Percentiles rank a stretch among this genome's conserved stretches.
Conservation (phyloP, 2,888 invertebrate genomes). For the Euphydryas editha region DNA sequence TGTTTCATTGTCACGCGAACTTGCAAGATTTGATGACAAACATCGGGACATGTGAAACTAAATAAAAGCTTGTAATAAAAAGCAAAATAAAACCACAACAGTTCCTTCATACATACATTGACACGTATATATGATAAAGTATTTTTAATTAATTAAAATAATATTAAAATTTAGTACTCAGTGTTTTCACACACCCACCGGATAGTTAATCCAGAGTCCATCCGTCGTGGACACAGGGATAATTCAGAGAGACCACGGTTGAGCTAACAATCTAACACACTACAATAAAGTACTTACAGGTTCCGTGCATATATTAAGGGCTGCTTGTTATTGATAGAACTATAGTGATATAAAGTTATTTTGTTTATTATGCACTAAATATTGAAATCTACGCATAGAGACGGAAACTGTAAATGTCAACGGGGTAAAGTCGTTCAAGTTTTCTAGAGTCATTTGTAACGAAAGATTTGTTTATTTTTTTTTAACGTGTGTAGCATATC, state of each 20-base stretch:
- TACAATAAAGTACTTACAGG: constrained; percentile 26
- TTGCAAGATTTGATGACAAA: too few relatives aligned
- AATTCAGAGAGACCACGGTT: constrained; percentile 30
- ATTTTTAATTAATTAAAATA: not conserved
- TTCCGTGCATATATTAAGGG: constrained; percentile 12
- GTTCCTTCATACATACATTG: too few relatives aligned
- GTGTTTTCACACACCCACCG: not conserved
- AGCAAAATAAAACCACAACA: too few relatives aligned
- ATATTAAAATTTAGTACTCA: constrained; percentile 3
- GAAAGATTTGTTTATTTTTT: too few relatives aligned
- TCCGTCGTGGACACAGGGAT: constrained; percentile 12
- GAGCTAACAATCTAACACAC: constrained; percentile 28
- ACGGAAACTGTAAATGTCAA: too few relatives aligned
- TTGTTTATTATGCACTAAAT: not conserved
- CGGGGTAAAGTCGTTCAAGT: too few relatives aligned
- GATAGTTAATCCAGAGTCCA: not conserved
- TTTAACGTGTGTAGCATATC: too few relatives aligned
- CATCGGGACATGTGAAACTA: too few relatives aligned
- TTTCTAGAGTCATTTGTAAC: too few relatives aligned
- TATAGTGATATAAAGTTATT: constrained; percentile 18
- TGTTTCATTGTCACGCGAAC: too few relatives aligned
- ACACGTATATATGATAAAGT: not conserved
- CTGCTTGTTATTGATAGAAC: constrained; percentile 13
- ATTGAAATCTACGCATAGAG: not conserved
- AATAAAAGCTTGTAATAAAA: too few relatives aligned